Conservation (phyloP, 2,888 invertebrate species). For the Scaptomyza cyrtandrae region DNA sequence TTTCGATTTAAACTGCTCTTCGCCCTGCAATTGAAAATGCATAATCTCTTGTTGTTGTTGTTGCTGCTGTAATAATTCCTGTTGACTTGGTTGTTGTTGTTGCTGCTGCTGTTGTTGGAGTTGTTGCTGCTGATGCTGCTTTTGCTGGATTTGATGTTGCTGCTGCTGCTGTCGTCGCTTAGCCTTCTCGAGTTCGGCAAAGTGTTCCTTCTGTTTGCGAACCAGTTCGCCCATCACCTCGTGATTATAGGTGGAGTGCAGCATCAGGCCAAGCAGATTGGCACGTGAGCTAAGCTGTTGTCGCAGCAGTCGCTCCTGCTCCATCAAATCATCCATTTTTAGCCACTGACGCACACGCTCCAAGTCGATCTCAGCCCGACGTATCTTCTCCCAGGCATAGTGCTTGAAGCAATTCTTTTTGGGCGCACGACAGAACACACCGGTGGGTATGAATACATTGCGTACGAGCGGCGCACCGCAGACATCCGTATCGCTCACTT, state of each 20-base stretch:
- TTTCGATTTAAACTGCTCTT: background rate
- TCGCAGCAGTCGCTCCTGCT: slow-evolving; percentile 95
- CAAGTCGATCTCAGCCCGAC: slow-evolving; percentile 97
- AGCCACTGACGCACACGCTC: slow-evolving; percentile 96
- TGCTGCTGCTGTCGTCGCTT: slow-evolving; percentile 59
- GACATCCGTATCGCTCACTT: slow-evolving; percentile 93
- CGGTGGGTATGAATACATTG: slow-evolving; percentile 93
- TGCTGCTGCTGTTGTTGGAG: slow-evolving; percentile 14
- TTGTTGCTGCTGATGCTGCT: slow-evolving; percentile 1
- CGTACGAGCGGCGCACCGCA: slow-evolving; percentile 96
- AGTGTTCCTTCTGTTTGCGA: slow-evolving; percentile 82
- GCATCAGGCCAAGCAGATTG: slow-evolving; percentile 95
- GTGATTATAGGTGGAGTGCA: slow-evolving; percentile 98
- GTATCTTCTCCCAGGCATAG: slow-evolving; percentile 97
- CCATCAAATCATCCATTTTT: slow-evolving; percentile 95
- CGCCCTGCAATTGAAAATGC: background rate
- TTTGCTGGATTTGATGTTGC: background rate
- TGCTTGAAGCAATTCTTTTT: slow-evolving; percentile 96
- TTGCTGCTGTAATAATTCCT: slow-evolving; percentile 4
- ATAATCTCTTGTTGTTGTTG: slow-evolving; percentile 1
- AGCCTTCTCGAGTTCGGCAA: slow-evolving; percentile 71
- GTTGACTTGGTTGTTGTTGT: background rate
- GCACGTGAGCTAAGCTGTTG: slow-evolving; percentile 91
- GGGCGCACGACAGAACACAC: slow-evolving; percentile 93
- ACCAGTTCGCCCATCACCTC: slow-evolving; percentile 92